Conservation (phyloP, 1,140 invertebrate species). For the Akabosia matsudoensis region DNA sequence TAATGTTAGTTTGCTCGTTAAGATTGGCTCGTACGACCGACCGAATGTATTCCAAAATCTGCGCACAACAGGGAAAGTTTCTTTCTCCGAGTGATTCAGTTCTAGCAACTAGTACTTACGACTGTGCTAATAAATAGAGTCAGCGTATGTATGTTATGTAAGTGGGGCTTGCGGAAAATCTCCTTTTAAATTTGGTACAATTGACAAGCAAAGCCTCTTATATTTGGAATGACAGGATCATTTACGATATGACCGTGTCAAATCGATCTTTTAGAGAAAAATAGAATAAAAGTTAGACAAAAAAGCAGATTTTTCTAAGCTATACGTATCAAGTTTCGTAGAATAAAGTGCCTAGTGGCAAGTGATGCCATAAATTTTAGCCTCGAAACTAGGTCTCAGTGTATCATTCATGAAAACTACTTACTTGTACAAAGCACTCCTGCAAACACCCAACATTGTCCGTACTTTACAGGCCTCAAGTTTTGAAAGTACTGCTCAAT, state of each 20-base stretch:
- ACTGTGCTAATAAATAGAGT: no score
- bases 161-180: no score
- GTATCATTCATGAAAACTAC: not conserved
- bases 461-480: constrained; percentile 63
- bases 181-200: not conserved
- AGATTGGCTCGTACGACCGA: no score
- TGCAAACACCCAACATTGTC: constrained; percentile 76
- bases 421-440: constrained; percentile 66
- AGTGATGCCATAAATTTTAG: not conserved
- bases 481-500: constrained; percentile 61
- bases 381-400: not conserved
- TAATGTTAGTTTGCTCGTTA: not conserved
- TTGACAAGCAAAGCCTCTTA: not conserved
- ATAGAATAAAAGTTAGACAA: no score
- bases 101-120: no score
- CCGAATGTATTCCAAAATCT: not conserved
- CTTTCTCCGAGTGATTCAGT: no score
- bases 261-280: not conserved
- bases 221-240: not conserved
- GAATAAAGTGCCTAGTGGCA: not conserved
- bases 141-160: no score
- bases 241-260: not conserved
- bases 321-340: not conserved
- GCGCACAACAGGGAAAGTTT: no score
- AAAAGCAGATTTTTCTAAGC: not conserved